Conservation (phyloP, 2,113 vertebrate species). For the Tychaedon coryphoeus region DNA sequence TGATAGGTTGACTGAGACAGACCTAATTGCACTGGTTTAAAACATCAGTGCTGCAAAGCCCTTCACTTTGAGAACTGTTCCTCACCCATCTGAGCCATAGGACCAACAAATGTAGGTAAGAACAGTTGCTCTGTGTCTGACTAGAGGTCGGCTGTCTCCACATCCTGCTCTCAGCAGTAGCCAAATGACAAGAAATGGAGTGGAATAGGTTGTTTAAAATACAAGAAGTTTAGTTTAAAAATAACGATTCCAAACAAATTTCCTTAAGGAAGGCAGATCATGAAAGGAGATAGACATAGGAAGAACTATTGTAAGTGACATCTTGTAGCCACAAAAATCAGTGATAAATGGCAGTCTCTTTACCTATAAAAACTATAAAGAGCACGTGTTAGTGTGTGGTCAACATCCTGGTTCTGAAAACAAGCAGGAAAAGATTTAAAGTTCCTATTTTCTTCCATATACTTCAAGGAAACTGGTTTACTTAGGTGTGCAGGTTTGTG, state of each 20-base stretch:
- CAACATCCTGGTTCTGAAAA: background rate
- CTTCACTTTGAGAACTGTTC: background rate
- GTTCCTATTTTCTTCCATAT: background rate
- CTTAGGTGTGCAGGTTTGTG: background rate
- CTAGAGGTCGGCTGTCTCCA: background rate
- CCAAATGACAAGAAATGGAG: rapidly evolving
- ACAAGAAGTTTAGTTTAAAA: background rate
- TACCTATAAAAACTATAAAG: background rate
- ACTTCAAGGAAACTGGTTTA: background rate
- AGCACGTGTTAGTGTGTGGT: background rate
- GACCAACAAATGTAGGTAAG: background rate
- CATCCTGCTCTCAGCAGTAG: background rate
- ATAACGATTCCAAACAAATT: background rate
- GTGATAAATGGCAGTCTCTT: background rate
- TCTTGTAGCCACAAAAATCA: background rate
- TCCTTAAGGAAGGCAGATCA: background rate
- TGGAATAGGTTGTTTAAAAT: background rate
- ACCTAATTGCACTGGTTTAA: background rate
- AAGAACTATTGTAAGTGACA: background rate
- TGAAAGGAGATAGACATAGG: background rate
- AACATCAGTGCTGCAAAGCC: rapidly evolving
- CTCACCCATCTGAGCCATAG: rapidly evolving
- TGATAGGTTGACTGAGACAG: background rate
- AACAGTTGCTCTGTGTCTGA: background rate
- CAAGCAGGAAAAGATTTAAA: background rate